phyloP scores from a whole-genome alignment of 2,797 vertebrate species.

The Macropus fuliginosus region DNA sequence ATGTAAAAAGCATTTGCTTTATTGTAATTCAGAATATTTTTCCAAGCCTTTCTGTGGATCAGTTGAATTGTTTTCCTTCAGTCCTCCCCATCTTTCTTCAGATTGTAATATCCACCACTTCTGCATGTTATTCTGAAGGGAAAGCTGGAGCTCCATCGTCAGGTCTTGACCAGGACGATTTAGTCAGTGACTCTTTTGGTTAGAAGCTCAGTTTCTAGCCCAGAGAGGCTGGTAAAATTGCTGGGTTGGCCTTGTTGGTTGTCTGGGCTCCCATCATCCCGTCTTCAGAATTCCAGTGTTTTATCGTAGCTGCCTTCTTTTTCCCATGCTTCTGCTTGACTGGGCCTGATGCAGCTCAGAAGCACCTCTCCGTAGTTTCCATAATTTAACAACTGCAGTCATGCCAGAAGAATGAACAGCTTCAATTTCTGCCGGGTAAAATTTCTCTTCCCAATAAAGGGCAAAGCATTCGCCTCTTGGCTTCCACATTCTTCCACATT shows the following conservation, averaged over 20 bases:
- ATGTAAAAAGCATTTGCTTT: constrained; percentile 83
- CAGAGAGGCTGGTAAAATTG: no score
- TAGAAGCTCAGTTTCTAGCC: constrained; percentile 34
- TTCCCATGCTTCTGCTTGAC: constrained; percentile 91
- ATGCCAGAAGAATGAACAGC: constrained; percentile 97
- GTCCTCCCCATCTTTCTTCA: constrained; percentile 62
- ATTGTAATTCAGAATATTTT: constrained; percentile 80
- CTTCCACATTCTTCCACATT: constrained; percentile 90
- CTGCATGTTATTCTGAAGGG: constrained; percentile 69
- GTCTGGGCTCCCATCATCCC: no score
- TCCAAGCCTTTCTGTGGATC: constrained; percentile 74
- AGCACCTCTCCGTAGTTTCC: constrained; percentile 99
- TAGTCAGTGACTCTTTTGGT: constrained; percentile 67
- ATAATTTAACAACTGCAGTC: constrained; percentile 97
- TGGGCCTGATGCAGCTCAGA: constrained; percentile 95
- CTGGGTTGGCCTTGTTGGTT: no score
- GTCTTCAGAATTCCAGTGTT: no score
- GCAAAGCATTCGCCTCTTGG: constrained; percentile 96
- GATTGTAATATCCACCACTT: constrained; percentile 67
- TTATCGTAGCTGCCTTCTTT: no score
- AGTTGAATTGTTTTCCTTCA: constrained; percentile 63
- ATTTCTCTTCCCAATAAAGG: constrained; percentile 99
- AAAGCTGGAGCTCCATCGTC: constrained; percentile 68
- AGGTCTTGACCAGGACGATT: constrained; percentile 74
- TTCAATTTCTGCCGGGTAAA: constrained; percentile 96